Percentiles rank a stretch among this genome's conserved stretches.
These are phyloP conservation scores for Agapornis roseicollis DNA, from an alignment of 2,113 vertebrate genomes.

Conservation along the genomic window DNA sequence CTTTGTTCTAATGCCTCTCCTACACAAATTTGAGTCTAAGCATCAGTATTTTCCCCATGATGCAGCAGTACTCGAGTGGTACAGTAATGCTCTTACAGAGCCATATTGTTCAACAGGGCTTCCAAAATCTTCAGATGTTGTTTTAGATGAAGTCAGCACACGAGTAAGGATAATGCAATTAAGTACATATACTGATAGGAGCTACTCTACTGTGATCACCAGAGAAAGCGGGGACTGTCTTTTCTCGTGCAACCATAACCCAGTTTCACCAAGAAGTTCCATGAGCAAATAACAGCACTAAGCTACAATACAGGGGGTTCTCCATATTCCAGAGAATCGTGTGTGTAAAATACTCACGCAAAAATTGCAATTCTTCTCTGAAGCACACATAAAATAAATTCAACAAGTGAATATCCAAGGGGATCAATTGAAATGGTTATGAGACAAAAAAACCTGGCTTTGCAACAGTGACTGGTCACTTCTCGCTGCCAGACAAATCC, in stretches of 20 bases:
- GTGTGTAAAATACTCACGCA: neutral
- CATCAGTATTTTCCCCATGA: neutral
- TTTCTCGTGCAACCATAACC: neutral
- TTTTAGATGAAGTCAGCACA: neutral
- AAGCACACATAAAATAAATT: slow-evolving; percentile 47
- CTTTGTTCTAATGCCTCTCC: slow-evolving; percentile 35
- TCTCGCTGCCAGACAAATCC: slow-evolving; percentile 62
- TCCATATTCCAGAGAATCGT: neutral
- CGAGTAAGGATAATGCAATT: neutral
- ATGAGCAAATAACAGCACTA: slow-evolving; percentile 3
- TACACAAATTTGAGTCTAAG: neutral
- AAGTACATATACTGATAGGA: neutral
- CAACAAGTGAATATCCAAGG: slow-evolving; percentile 47
- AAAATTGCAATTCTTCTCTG: neutral
- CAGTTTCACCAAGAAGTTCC: slow-evolving; percentile 18
- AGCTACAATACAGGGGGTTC: slow-evolving; percentile 1
- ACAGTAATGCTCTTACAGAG: neutral
- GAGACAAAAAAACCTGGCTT: slow-evolving; percentile 59
- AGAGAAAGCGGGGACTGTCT: neutral
- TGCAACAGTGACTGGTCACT: slow-evolving; percentile 55
- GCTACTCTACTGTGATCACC: neutral
- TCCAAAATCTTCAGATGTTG: slow-evolving; percentile 5
- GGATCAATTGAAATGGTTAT: neutral
- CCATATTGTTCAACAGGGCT: neutral
- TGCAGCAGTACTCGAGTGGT: neutral